phyloP scores from a whole-genome alignment of 2,888 invertebrate species.

The Idaea aversata region DNA sequence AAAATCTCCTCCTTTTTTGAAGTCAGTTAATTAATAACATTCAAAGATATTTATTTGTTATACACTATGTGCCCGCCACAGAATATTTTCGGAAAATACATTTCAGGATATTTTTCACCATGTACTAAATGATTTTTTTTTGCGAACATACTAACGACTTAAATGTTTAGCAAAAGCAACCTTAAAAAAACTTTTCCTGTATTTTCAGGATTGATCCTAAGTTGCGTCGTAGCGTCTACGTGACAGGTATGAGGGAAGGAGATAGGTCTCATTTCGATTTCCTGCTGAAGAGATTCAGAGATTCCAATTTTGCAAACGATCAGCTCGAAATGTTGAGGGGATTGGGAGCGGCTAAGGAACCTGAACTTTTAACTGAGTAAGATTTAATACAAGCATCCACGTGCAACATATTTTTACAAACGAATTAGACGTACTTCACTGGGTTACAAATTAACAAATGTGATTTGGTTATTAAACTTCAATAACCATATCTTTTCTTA shows the following conservation, averaged over 20 bases:
- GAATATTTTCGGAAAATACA: too few relatives aligned
- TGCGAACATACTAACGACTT: neutral
- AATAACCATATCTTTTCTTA: too few relatives aligned
- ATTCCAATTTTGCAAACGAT: conserved; percentile 70
- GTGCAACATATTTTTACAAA: neutral
- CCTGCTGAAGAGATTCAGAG: conserved; percentile 51
- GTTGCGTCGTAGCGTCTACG: conserved; percentile 81
- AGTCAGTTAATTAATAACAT: neutral
- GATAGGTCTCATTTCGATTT: conserved; percentile 81
- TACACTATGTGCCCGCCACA: too few relatives aligned
- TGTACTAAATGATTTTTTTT: neutral
- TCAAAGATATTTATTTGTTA: too few relatives aligned
- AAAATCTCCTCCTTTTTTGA: too few relatives aligned
- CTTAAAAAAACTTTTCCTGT: neutral
- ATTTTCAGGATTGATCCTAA: conserved; percentile 77
- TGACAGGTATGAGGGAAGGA: conserved; percentile 82
- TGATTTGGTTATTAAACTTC: too few relatives aligned
- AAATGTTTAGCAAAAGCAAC: too few relatives aligned
- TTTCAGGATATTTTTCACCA: neutral
- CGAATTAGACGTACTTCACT: too few relatives aligned
- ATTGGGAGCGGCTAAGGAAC: conserved; percentile 65
- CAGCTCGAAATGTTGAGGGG: conserved; percentile 72
- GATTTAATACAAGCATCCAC: conserved; percentile 9
- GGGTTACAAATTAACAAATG: too few relatives aligned
- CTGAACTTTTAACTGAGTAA: conserved; percentile 53